Base-by-base conservation (phyloP, 2,888 invertebrate genomes). In the Bursaphelenchus okinawaensis region DNA sequence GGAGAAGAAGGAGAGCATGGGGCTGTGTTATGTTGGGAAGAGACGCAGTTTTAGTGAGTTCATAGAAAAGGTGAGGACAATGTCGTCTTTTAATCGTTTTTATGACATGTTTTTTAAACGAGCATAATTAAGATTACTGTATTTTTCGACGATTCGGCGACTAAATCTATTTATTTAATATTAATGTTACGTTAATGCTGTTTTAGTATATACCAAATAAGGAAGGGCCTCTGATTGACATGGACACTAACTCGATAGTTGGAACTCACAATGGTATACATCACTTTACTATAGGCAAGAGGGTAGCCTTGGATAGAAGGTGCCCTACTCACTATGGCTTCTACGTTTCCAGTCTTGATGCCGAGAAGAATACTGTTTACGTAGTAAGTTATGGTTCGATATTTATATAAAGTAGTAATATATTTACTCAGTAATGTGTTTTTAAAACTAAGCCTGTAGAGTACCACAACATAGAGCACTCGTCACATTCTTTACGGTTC, bases 21-120 rank as follows among this genome's bases (percentile, higher is more conserved):
- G 96, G 24, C 93, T 98, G 71, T 98, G 96, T 84, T 96, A 96
- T 83, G 91, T 98, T 81, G 96, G 96, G 0, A 88, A 89, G 78
- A 88, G 91, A 75, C 70, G 68, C 27, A 88, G 89, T 75, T 96
- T 96, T 84, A 87, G 90, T 77, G 83, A 89, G 40, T 98, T 98
- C 82, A 92, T 96, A 79, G 88, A 89, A 69, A 65, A 75, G 65
- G 74, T 75, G 9, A 90, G n/a, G n/a, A n/a, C n/a, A n/a, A n/a
- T n/a, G 93, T 24, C 28, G 20, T 22, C 50, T 40, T 60, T 4
- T 62, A n/a, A 7, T 56, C 23, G 1, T 56, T 20, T 56, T 27
- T 26, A 40, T 40, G n/a, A 40, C 40, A 12, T n/a, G 54, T 52
- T 7, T 52, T 6, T 28, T 56, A 1, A 52, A 20, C 12, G 52